Evolutionary conservation across 1,140 invertebrate genomes (phyloP).

Genomic region (Forficula auricularia): DNA sequence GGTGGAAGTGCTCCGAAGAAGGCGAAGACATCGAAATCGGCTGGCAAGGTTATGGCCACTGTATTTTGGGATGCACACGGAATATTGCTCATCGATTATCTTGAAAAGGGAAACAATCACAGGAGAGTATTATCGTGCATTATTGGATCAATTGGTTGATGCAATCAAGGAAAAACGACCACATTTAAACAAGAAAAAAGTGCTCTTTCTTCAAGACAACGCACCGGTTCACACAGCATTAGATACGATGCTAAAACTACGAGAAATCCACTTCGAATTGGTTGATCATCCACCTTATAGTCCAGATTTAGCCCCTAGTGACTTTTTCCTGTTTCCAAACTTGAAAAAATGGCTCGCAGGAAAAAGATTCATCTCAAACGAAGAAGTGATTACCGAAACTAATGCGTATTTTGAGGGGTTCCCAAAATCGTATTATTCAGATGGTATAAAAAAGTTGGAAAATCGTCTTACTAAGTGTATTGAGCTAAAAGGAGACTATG

Average conservation of each 20-base stretch:
- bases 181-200: slow-evolving; percentile 22
- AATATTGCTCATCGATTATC: slow-evolving; percentile 27
- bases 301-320: slow-evolving; percentile 25
- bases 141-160: slow-evolving; percentile 12
- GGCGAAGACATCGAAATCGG: slow-evolving; percentile 15
- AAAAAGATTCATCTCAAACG: not conserved
- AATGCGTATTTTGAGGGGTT: slow-evolving; percentile 16
- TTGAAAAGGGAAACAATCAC: slow-evolving; percentile 28
- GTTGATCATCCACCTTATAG: slow-evolving; percentile 28
- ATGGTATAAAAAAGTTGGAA: slow-evolving; percentile 7
- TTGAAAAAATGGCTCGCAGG: slow-evolving; percentile 3
- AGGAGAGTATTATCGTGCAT: slow-evolving; percentile 13
- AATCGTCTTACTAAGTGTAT: slow-evolving; percentile 9
- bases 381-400: slow-evolving; percentile 12
- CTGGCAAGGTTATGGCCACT: slow-evolving; percentile 20
- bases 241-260: slow-evolving; percentile 19
- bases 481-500: slow-evolving; percentile 12
- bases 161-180: slow-evolving; percentile 17
- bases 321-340: slow-evolving; percentile 22
- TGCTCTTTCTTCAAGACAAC: slow-evolving; percentile 25
- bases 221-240: slow-evolving; percentile 19
- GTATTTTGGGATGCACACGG: slow-evolving; percentile 23
- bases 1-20: slow-evolving; percentile 9
- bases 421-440: slow-evolving; percentile 5
- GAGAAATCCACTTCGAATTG: slow-evolving; percentile 24